phyloP scores from a whole-genome alignment of 2,888 invertebrate genomes.

The Aporophyla lueneburgensis region DNA sequence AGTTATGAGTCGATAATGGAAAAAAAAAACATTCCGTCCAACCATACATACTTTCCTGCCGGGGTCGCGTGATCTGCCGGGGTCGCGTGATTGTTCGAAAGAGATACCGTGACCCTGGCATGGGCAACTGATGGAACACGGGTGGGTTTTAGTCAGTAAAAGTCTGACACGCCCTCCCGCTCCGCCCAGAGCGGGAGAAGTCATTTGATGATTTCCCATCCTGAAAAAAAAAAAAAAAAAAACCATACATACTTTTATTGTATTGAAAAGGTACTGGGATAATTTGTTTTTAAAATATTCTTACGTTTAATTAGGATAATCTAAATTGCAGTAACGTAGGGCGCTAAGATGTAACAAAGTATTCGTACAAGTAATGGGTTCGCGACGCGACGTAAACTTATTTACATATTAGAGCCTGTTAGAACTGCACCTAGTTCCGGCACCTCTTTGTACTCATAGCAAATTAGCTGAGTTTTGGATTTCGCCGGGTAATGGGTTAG shows the following conservation, averaged over 20 bases:
- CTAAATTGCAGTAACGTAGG: constrained; percentile 25
- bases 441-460: constrained; percentile 19
- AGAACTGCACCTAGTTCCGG: constrained; percentile 15
- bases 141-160: too few relatives aligned
- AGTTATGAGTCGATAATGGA: background rate
- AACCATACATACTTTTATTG: background rate
- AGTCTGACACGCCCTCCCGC: too few relatives aligned
- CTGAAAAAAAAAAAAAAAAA: too few relatives aligned
- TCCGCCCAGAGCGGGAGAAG: too few relatives aligned
- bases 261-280: background rate
- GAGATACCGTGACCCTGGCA: too few relatives aligned
- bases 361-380: constrained; percentile 33
- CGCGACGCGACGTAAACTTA: constrained; percentile 41
- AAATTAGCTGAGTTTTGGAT: constrained; percentile 28
- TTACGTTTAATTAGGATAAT: constrained; percentile 10
- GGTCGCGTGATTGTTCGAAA: too few relatives aligned
- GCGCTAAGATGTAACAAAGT: constrained; percentile 24
- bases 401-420: constrained; percentile 51
- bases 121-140: too few relatives aligned
- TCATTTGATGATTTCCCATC: too few relatives aligned
- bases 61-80: too few relatives aligned
- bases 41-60: too few relatives aligned
- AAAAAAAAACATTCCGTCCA: background rate
- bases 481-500: constrained; percentile 8
- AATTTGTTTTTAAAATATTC: background rate